Evolutionary conservation across 2,888 invertebrate genomes (phyloP).

Genomic region (Scaptomyza flava): DNA sequence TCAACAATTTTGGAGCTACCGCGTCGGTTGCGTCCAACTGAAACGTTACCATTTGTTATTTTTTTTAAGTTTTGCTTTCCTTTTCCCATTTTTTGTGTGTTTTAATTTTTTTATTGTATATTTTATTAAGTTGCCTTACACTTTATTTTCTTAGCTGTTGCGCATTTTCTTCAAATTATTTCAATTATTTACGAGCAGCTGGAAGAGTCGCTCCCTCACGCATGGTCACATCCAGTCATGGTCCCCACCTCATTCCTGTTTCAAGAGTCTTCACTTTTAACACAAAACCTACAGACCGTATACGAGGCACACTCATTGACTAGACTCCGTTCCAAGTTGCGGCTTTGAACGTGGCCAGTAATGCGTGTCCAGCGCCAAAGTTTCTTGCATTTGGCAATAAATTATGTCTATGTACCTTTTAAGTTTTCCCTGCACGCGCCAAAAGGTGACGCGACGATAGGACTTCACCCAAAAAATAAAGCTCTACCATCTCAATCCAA

Average conservation of each 20-base stretch:
- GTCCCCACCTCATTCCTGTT: slow-evolving; percentile 3
- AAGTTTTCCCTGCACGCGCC: slow-evolving; percentile 65
- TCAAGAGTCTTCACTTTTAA: slow-evolving; percentile 13
- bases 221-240: slow-evolving; percentile 26
- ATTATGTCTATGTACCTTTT: slow-evolving; percentile 74
- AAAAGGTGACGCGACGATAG: slow-evolving; percentile 4
- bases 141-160: too few species aligned
- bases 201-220: slow-evolving; percentile 23
- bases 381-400: slow-evolving; percentile 78
- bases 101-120: too few species aligned
- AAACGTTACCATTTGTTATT: too few species aligned
- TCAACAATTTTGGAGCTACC: too few species aligned
- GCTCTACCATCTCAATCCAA: too few species aligned
- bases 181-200: slow-evolving; percentile 55
- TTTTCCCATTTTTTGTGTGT: too few species aligned
- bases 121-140: too few species aligned
- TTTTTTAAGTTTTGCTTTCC: too few species aligned
- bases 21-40: too few species aligned
- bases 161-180: slow-evolving; percentile 45
- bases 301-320: slow-evolving; percentile 15
- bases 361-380: slow-evolving; percentile 66
- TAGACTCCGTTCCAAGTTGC: slow-evolving; percentile 7
- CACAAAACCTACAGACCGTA: slow-evolving; percentile 28
- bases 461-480: too few species aligned
- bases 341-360: slow-evolving; percentile 59